Evolutionary conservation across 2,113 vertebrate genomes (phyloP), one percentile per base, ranked within the genome.

Genomic region (Lagopus muta): DNA sequence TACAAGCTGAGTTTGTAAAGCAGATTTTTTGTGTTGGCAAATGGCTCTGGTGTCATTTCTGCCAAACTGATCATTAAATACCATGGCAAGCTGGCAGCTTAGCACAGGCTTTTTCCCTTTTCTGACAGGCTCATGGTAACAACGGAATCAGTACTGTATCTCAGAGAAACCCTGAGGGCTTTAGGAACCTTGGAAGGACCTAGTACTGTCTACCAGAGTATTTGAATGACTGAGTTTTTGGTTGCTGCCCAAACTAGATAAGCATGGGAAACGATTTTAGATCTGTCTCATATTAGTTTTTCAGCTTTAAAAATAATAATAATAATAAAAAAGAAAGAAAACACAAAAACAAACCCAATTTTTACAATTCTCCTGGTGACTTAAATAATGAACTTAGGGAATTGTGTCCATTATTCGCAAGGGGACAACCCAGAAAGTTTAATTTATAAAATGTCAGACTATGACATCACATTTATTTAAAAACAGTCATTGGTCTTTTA

Each of bases 201-300:
- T 55, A 67, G 32, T 1, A 2, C 19, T 47, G 25, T 50, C 64
- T 77, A 47, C 12, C 22, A 45, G 40, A 88, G 12, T 74, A 66
- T 50, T 0, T 60, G 67, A 82, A 77, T 47, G 28, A 83, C 11
- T 80, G 69, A 40, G 38, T 27, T 52, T 74, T 66, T 81, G 64
- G 65, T 71, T 86, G 42, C 57, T 50, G 42, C 74, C 61, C 69
- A 93, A 92, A 71, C 19, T 47, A 90, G 76, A 78, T 86, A 91
- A 90, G 54, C 57, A 61, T 18, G 27, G 50, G 67, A 95, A 90
- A 71, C 24, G 77, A 67, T 55, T 77, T 88, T 55, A 81, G 22
- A 76, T 22, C 27, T 32, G 64, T 73, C 20, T 28, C 40, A 47
- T 36, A 70, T 13, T 60, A 34, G 52, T 88, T 78, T 85, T 73